phyloP scores from a whole-genome alignment of 2,888 invertebrate species.

The Calameuta pallipes region DNA sequence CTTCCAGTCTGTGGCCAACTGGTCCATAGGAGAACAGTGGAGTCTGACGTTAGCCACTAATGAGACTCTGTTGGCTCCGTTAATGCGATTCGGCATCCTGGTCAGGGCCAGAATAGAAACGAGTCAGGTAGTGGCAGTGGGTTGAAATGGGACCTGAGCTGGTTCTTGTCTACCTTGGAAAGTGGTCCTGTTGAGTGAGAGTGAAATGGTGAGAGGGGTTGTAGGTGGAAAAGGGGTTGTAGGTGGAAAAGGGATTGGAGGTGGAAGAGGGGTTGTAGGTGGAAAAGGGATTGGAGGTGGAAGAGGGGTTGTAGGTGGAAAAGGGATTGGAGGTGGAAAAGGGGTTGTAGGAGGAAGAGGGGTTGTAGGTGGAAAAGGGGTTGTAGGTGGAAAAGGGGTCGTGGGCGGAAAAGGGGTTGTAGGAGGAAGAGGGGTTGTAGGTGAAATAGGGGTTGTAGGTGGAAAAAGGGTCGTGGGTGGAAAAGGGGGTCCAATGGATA shows the following conservation, averaged over 20 bases:
- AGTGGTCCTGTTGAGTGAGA: background rate
- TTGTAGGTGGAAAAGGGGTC: too few relatives aligned
- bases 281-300: too few relatives aligned
- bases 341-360: too few relatives aligned
- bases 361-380: too few relatives aligned
- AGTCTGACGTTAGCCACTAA: background rate
- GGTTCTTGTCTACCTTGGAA: background rate
- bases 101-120: background rate
- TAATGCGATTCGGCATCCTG: background rate
- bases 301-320: too few relatives aligned
- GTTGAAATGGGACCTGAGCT: background rate
- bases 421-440: background rate
- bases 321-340: too few relatives aligned
- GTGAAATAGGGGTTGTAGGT: too few relatives aligned
- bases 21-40: background rate
- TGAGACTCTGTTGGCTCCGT: conserved; percentile 6
- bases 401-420: too few relatives aligned
- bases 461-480: too few relatives aligned
- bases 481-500: background rate
- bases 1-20: background rate
- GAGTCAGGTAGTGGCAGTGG: background rate
- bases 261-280: too few relatives aligned
- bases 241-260: too few relatives aligned
- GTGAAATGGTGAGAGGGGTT: background rate
- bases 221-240: too few relatives aligned